A percentile compares a stretch with the other conserved stretches of the same genome.
phyloP scores from a whole-genome alignment of 92 coral and sea anemone genomes.

The Porites cylindrica region DNA sequence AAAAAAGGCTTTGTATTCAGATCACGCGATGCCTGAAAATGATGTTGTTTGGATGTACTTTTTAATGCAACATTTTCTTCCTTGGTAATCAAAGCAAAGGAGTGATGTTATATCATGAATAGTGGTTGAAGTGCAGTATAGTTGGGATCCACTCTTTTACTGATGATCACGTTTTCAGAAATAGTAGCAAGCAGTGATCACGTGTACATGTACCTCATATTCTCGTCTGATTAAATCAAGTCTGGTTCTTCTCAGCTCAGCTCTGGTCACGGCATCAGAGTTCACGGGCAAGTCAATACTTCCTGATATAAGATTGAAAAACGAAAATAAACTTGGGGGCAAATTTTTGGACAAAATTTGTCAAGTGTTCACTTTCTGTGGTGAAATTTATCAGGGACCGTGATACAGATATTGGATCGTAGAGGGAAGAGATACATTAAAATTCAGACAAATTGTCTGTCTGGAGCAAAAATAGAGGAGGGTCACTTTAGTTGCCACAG shows the following conservation, averaged over 20 bases:
- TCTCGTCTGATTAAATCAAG: conserved; percentile 92
- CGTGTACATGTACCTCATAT: conserved; percentile 82
- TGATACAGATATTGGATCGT: background rate
- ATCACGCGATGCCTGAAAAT: too few species aligned
- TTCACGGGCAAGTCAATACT: conserved; percentile 91
- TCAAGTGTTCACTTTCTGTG: background rate
- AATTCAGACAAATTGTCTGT: conserved; percentile 19
- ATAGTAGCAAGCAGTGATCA: background rate
- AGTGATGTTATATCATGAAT: too few species aligned
- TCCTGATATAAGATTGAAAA: conserved; percentile 61
- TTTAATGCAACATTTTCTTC: too few species aligned
- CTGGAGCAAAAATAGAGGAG: conserved; percentile 7
- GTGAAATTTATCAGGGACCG: background rate
- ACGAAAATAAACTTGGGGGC: background rate
- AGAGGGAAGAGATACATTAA: background rate
- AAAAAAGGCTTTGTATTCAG: too few species aligned
- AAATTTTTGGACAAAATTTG: background rate
- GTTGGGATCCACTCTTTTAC: too few species aligned
- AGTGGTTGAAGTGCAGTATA: too few species aligned
- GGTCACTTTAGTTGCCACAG: background rate
- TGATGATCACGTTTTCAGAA: too few species aligned
- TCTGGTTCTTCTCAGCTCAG: conserved; percentile 92
- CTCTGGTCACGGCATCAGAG: conserved; percentile 86
- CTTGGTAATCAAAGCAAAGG: too few species aligned
- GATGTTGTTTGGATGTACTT: too few species aligned